Evolutionary conservation across 2,797 vertebrate species (phyloP).

Genomic region (Smutsia temminckii): DNA sequence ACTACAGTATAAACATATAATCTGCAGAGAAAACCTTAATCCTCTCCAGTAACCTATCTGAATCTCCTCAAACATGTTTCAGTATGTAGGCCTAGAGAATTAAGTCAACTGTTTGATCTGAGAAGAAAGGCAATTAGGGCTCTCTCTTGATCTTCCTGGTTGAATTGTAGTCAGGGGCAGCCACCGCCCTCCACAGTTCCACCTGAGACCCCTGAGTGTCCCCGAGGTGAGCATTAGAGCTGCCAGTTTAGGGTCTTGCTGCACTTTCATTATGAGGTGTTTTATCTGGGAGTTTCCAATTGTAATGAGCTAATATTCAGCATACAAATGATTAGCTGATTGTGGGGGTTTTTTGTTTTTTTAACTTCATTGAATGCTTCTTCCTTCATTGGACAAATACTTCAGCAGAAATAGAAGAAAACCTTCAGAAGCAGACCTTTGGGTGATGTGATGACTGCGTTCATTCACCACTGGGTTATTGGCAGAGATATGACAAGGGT

Average conservation of each 20-base stretch:
- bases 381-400: background rate
- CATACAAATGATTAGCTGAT: constrained; percentile 60
- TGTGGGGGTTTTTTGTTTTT: background rate
- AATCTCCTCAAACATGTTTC: constrained; percentile 81
- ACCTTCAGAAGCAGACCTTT: background rate
- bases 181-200: constrained; percentile 69
- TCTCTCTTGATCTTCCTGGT: constrained; percentile 83
- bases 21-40: constrained; percentile 58
- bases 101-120: constrained; percentile 82
- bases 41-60: constrained; percentile 75
- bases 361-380: constrained; percentile 53
- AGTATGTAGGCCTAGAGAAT: constrained; percentile 75
- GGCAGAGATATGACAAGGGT: background rate
- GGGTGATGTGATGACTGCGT: background rate
- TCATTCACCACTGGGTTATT: background rate
- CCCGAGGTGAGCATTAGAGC: constrained; percentile 64
- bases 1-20: constrained; percentile 73
- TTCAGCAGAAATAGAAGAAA: background rate
- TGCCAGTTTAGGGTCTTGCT: constrained; percentile 56
- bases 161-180: constrained; percentile 82
- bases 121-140: constrained; percentile 83
- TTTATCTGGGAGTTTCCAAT: constrained; percentile 66
- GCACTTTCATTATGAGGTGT: constrained; percentile 57
- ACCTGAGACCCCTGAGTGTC: constrained; percentile 69
- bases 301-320: constrained; percentile 59